These are phyloP conservation scores for Bombus vancouverensis DNA, from an alignment of 1,140 invertebrate species.

Conservation along the genomic window DNA sequence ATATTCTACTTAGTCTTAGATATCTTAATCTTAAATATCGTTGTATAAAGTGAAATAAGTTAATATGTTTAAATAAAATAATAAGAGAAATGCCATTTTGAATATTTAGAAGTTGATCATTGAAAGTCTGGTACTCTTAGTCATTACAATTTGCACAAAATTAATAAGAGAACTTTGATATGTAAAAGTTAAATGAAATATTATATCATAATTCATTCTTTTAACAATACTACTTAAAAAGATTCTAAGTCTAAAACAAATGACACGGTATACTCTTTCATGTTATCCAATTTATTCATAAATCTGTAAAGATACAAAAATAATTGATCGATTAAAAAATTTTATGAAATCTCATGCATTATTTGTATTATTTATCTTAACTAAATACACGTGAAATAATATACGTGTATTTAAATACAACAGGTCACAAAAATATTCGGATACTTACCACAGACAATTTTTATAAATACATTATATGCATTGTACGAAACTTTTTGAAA, in stretches of 20 bases:
- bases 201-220: not conserved
- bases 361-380: no score
- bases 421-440: no score
- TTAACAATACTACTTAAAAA: not conserved
- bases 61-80: not conserved
- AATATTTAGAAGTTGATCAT: not conserved
- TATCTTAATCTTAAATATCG: not conserved
- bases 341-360: not conserved
- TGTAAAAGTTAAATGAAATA: not conserved
- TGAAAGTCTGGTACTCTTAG: no score
- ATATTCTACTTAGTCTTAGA: not conserved
- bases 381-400: no score
- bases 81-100: not conserved
- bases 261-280: not conserved
- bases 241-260: not conserved
- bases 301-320: not conserved
- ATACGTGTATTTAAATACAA: no score
- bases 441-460: no score
- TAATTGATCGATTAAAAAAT: not conserved
- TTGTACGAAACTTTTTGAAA: no score
- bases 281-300: not conserved
- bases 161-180: not conserved
- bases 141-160: not conserved
- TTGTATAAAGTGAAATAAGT: not conserved
- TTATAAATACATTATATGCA: no score